Evolutionary conservation across 2,888 invertebrate genomes (phyloP), one percentile per base, ranked within the genome.

Genomic region (Phyllotreta striolata): DNA sequence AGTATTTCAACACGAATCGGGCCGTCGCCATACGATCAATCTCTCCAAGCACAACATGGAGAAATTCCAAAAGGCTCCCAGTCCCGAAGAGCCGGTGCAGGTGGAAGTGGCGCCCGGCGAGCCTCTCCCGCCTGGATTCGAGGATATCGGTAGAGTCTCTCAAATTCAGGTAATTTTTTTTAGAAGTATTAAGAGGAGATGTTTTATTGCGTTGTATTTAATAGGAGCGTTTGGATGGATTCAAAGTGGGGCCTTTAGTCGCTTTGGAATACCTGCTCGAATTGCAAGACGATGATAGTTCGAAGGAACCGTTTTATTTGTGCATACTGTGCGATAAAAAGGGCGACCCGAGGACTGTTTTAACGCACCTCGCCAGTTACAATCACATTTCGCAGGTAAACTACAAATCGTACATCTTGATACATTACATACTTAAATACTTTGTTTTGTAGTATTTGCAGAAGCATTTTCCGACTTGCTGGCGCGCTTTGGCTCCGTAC

Each of bases 261-360:
- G 93, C 93, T n/a, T 78, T 92, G 62, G 93, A 93, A 80, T 94
- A 93, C 80, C 82, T 92, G 52, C 79, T 93, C 47, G 93, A 93
- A 80, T 80, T 92, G 72, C 83, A 85, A 39, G 86, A 89, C 56
- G 87, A 88, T 74, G 81, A 87, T 73, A 81, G 84, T 6, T 87
- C 87, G 68, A 84, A 86, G 75, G 91, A 91, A 79, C 91, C 92
- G 0, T 82, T 86, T 55, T 93, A 93, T 80, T 84, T 89, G 55
- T 94, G 93, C 81, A 85, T 90, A 70, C 83, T 93, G 66, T 94
- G 93, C 80, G 87, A 88, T 74, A 93, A 92, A 80, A 88, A 89
- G 71, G 92, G 92, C 41, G 91, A 92, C 78, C 90, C 89, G 34
- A 86, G 91, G 49, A 91, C 91, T 55, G 91, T 93, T 70, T 84